A percentile compares a stretch with the other conserved stretches of the same genome.
Conservation (phyloP, 2,797 vertebrate genomes). For the Acanthiza pusilla region DNA sequence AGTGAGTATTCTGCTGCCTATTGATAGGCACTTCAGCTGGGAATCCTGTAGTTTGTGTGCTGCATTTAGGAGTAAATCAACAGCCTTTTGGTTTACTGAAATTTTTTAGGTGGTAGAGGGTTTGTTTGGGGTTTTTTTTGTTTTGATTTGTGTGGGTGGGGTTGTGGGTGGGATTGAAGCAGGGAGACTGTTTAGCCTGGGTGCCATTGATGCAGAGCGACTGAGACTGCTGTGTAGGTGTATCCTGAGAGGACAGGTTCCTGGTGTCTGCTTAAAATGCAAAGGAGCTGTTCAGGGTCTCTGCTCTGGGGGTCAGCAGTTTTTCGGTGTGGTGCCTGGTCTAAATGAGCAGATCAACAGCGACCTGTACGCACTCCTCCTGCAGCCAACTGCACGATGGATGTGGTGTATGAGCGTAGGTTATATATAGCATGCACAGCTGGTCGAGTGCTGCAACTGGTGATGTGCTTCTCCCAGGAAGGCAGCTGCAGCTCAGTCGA, state of each 20-base stretch:
- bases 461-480: background rate
- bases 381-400: accelerated
- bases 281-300: background rate
- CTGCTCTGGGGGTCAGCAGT: background rate
- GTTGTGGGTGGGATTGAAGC: background rate
- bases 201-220: accelerated
- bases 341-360: background rate
- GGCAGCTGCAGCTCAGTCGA: background rate
- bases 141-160: background rate
- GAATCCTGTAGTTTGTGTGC: background rate
- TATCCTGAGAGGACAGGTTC: background rate
- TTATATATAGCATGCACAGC: background rate
- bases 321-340: background rate
- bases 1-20: background rate
- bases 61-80: background rate
- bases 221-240: background rate
- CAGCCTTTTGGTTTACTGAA: background rate
- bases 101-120: background rate
- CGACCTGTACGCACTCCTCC: background rate
- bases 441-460: background rate
- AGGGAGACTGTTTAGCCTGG: background rate
- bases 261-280: background rate
- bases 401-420: accelerated
- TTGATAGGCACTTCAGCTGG: background rate
- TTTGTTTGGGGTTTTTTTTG: background rate